A percentile compares a stretch with the other conserved stretches of the same genome.
These are phyloP conservation scores for Potamarius usumacintae DNA, from an alignment of 2,113 vertebrate genomes.

Conservation along the genomic window DNA sequence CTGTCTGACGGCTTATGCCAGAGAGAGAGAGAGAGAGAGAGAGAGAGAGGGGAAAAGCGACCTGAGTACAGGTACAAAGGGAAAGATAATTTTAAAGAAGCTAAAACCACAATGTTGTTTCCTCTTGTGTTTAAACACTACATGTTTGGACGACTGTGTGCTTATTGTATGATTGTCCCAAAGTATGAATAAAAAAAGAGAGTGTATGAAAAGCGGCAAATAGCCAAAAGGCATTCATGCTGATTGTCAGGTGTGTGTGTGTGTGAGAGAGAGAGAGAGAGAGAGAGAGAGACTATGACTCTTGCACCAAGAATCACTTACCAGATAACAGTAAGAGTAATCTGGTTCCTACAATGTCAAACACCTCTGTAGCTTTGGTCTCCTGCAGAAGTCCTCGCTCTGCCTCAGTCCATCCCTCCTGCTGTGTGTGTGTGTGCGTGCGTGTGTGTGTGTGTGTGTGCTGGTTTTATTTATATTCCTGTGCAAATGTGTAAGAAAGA, in stretches of 20 bases:
- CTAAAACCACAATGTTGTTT: not conserved
- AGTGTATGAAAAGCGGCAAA: not conserved
- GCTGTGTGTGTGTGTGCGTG: not conserved
- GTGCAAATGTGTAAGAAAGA: slow-evolving; percentile 32
- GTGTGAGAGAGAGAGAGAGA: not conserved
- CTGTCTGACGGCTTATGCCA: slow-evolving; percentile 73
- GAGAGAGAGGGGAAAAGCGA: slow-evolving; percentile 40
- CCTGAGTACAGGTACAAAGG: slow-evolving; percentile 26
- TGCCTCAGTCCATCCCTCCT: not conserved
- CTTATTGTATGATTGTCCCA: not conserved
- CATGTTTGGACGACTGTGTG: not conserved
- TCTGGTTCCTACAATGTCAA: slow-evolving; percentile 35
- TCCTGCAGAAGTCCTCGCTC: slow-evolving; percentile 7
- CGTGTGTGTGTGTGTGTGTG: not conserved
- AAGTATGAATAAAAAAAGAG: not conserved
- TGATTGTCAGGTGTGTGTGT: not conserved
- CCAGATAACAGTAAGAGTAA: slow-evolving; percentile 41
- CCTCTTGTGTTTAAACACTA: not conserved
- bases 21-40: slow-evolving; percentile 32
- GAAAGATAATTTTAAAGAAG: not conserved
- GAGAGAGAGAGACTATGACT: slow-evolving; percentile 39
- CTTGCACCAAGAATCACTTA: slow-evolving; percentile 47
- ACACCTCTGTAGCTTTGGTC: slow-evolving; percentile 25
- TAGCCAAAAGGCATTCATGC: slow-evolving; percentile 26
- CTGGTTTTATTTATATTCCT: slow-evolving; percentile 38